phyloP scores from a whole-genome alignment of 2,888 invertebrate genomes.

The Mythimna impura region DNA sequence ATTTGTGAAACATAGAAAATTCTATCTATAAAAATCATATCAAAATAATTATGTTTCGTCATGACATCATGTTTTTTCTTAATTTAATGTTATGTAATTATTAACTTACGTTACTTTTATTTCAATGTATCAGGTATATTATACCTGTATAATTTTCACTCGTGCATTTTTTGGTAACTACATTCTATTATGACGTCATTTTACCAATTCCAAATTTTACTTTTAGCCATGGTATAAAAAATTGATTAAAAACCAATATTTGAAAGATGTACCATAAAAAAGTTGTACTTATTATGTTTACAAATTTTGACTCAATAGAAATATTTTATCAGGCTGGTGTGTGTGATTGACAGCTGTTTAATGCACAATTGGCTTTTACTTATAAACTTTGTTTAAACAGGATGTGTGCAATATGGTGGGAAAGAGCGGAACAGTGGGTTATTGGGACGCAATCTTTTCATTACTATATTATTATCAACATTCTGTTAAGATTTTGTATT shows the following conservation, averaged over 20 bases:
- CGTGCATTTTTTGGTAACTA: neutral
- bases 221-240: neutral
- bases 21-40: neutral
- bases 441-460: neutral
- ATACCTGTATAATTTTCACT: neutral
- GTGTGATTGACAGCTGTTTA: conserved; percentile 1
- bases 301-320: neutral
- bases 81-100: neutral
- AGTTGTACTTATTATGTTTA: neutral
- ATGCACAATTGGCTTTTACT: conserved; percentile 1
- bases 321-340: conserved; percentile 1
- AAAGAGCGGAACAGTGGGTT: neutral
- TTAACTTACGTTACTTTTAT: neutral
- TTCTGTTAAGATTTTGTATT: neutral
- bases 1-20: conserved; percentile 1
- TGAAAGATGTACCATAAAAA: neutral
- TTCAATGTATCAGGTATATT: conserved; percentile 3
- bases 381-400: conserved; percentile 33
- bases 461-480: neutral
- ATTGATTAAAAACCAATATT: neutral
- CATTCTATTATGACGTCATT: neutral
- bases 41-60: neutral
- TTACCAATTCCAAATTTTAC: neutral
- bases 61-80: conserved; percentile 26
- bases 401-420: conserved; percentile 15